Percentiles rank a stretch among this genome's conserved stretches.
These are phyloP conservation scores for Ostrea denselamellosa DNA, from an alignment of 1,140 invertebrate species.

Conservation along the genomic window DNA sequence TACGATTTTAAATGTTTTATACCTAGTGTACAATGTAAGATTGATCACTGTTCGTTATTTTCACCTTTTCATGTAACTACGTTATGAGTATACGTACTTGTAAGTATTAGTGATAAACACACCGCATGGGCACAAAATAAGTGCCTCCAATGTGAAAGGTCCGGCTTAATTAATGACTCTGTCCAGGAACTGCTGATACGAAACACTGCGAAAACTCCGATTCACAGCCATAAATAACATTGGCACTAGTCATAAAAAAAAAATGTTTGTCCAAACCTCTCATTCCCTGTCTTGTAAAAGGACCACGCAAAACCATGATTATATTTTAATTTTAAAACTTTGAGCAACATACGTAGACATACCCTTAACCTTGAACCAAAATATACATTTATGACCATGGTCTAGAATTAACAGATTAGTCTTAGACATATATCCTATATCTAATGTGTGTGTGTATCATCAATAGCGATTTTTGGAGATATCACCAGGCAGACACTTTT, in stretches of 20 bases:
- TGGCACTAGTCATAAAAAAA: not conserved
- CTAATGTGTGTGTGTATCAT: not conserved
- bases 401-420: too few species aligned
- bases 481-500: not conserved
- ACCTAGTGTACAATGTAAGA: too few species aligned
- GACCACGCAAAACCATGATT: too few species aligned
- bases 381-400: too few species aligned
- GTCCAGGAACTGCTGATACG: not conserved
- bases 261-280: not conserved
- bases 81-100: not conserved
- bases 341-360: too few species aligned
- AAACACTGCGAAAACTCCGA: not conserved
- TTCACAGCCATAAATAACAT: not conserved
- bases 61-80: too few species aligned
- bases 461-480: not conserved
- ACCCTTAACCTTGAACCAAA: too few species aligned
- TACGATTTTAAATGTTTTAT: too few species aligned
- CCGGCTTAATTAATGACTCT: not conserved
- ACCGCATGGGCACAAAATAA: not conserved
- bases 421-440: not conserved
- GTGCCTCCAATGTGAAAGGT: not conserved
- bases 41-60: too few species aligned
- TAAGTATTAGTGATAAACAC: constrained; percentile 2
- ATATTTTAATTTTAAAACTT: too few species aligned
- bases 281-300: not conserved